Evolutionary conservation across 2,113 vertebrate genomes (phyloP).

Genomic region (Bubo bubo): DNA sequence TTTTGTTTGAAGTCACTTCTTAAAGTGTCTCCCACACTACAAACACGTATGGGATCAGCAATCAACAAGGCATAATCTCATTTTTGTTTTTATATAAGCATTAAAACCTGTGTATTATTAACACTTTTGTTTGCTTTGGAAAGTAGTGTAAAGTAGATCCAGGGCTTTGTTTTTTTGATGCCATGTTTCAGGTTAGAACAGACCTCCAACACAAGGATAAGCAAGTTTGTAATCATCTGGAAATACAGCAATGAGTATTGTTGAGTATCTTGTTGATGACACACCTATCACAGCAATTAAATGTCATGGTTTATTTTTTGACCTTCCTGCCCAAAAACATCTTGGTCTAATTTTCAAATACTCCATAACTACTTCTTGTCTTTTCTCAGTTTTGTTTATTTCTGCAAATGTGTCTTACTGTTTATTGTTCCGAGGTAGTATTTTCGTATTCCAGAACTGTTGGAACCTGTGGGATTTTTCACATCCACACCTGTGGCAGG

Average conservation of each 20-base stretch:
- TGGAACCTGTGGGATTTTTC: background rate
- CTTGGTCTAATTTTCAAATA: background rate
- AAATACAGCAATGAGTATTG: background rate
- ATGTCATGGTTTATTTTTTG: background rate
- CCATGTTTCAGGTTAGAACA: background rate
- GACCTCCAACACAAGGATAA: background rate
- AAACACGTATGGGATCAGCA: background rate
- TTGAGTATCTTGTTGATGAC: background rate
- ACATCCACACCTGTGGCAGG: background rate
- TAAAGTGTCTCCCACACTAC: background rate
- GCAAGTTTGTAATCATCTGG: background rate
- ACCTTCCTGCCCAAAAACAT: background rate
- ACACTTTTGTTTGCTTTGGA: background rate
- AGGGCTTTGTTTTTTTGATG: background rate
- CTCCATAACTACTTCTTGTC: rapidly evolving
- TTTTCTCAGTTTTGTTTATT: background rate
- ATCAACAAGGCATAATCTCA: background rate
- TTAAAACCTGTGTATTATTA: background rate
- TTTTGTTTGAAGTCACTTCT: background rate
- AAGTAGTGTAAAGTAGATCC: background rate
- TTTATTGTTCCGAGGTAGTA: background rate
- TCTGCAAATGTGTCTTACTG: background rate
- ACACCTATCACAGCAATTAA: background rate
- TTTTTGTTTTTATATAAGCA: background rate
- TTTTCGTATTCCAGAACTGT: no score